These are phyloP conservation scores for Variabilichromis moorii DNA, from an alignment of 2,113 vertebrate genomes.

Conservation along the genomic window DNA sequence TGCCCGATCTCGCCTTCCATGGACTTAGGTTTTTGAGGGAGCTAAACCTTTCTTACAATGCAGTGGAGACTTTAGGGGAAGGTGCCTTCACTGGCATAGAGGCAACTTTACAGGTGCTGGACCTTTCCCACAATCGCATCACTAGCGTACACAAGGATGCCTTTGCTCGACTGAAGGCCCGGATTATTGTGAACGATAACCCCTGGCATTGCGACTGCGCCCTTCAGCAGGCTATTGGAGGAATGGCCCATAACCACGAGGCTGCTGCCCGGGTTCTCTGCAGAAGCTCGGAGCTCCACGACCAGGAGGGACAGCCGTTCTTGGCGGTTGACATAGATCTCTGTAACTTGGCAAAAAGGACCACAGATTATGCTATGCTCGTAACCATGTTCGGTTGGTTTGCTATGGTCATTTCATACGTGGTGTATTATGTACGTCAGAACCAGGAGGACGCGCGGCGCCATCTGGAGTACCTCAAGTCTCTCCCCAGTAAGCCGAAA, in stretches of 20 bases:
- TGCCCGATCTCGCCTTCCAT: conserved; percentile 93
- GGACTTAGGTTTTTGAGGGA: conserved; percentile 86
- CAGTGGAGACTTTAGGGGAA: conserved; percentile 91
- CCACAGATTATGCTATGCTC: conserved; percentile 97
- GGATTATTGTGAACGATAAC: conserved; percentile 90
- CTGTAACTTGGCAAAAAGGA: conserved; percentile 94
- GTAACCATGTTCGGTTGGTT: conserved; percentile 99
- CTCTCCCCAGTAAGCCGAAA: conserved; percentile 97
- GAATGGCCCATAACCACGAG: conserved; percentile 93
- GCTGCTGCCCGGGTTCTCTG: conserved; percentile 87
- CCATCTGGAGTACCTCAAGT: conserved; percentile 99
- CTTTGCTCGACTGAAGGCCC: conserved; percentile 88
- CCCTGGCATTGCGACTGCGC: conserved; percentile 99
- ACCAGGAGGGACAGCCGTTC: conserved; percentile 87
- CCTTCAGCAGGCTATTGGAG: conserved; percentile 90
- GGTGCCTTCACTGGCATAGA: conserved; percentile 91
- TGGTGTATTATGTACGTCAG: conserved; percentile 97
- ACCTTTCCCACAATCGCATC: conserved; percentile 95
- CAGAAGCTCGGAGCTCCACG: conserved; percentile 86
- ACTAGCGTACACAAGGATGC: conserved; percentile 93
- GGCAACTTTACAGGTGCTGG: conserved; percentile 88
- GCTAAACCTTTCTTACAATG: conserved; percentile 96
- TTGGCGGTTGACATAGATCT: conserved; percentile 89
- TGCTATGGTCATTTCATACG: conserved; percentile 98
- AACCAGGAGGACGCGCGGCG: conserved; percentile 96